These are phyloP conservation scores for Lycodopsis pacificus DNA, from an alignment of 2,797 vertebrate species.

Conservation along the genomic window DNA sequence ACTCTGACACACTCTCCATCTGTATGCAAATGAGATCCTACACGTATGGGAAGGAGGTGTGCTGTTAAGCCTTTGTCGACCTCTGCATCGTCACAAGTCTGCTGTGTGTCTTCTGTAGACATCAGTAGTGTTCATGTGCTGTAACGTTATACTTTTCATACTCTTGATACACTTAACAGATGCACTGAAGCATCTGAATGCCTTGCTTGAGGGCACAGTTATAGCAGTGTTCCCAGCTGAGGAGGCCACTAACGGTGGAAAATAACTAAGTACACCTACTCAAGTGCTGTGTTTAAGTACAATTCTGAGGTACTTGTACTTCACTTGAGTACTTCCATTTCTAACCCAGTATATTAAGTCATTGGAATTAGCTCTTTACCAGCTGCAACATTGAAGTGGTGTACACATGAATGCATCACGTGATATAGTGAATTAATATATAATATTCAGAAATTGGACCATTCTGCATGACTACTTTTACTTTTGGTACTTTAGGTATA, in stretches of 20 bases:
- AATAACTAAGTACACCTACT: neutral
- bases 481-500: neutral
- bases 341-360: neutral
- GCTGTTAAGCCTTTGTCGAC: constrained; percentile 5
- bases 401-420: neutral
- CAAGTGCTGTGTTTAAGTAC: neutral
- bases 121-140: neutral
- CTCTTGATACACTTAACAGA: neutral
- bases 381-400: neutral
- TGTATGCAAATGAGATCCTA: constrained; percentile 83
- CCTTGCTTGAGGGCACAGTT: neutral
- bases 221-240: neutral
- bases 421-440: neutral
- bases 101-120: neutral
- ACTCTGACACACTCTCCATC: constrained; percentile 76
- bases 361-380: neutral
- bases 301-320: neutral
- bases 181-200: neutral
- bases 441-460: neutral
- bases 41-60: neutral
- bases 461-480: neutral
- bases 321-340: neutral
- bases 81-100: neutral
- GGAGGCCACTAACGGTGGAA: neutral
- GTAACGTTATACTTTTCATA: neutral